Conservation (phyloP, 2,888 invertebrate genomes). For the Gastracanthus pulcherrimus region DNA sequence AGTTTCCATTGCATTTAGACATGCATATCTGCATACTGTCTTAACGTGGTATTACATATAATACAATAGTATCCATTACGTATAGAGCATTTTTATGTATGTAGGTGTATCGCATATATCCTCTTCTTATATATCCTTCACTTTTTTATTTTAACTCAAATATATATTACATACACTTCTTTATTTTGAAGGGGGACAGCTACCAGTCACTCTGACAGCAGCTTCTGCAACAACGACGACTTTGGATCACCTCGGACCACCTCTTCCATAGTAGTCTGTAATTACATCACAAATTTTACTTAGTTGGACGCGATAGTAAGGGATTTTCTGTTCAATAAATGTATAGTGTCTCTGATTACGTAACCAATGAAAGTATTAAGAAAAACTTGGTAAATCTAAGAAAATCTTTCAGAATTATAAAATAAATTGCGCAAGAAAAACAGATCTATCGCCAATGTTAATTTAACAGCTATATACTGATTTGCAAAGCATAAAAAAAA, state of each 20-base stretch:
- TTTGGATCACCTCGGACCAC: constrained; percentile 87
- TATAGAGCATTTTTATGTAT: constrained; percentile 67
- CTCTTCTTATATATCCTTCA: constrained; percentile 56
- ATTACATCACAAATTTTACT: constrained; percentile 61
- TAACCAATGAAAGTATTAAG: constrained; percentile 14
- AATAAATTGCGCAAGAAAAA: constrained; percentile 45
- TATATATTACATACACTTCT: constrained; percentile 77
- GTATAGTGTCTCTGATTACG: not conserved
- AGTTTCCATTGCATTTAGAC: constrained; percentile 73
- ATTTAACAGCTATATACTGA: constrained; percentile 46
- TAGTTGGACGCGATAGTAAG: not conserved
- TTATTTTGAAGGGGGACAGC: constrained; percentile 76
- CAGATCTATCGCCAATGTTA: constrained; percentile 53
- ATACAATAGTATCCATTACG: constrained; percentile 72
- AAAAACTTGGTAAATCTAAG: constrained; percentile 14
- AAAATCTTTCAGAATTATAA: constrained; percentile 31
- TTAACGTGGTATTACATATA: constrained; percentile 71
- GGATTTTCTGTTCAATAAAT: not conserved
- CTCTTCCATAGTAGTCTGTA: constrained; percentile 87
- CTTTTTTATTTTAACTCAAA: constrained; percentile 63
- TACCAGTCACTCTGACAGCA: constrained; percentile 87
- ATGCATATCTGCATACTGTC: constrained; percentile 75
- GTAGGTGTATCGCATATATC: constrained; percentile 60
- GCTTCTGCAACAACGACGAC: constrained; percentile 90
- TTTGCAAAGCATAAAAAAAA: constrained; percentile 56